phyloP scores from a whole-genome alignment of 1,140 invertebrate species.

The Cyrtorhinus lividipennis region DNA sequence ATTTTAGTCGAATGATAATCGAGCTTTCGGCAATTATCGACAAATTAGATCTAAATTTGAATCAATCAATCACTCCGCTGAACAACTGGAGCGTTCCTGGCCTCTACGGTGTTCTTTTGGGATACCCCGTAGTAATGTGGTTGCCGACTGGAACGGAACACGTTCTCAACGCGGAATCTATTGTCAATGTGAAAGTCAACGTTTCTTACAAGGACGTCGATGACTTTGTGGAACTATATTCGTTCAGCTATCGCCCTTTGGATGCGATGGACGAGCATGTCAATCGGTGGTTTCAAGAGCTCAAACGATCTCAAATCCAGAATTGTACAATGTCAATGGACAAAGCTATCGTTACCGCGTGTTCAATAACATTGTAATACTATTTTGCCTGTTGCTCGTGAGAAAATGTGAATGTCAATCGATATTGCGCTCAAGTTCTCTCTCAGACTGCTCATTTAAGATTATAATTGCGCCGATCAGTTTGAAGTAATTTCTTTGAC shows the following conservation, averaged over 20 bases:
- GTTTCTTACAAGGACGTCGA: neutral
- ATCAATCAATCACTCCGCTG: neutral
- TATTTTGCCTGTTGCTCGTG: no score
- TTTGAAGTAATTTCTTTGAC: no score
- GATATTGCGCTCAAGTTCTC: no score
- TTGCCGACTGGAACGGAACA: neutral
- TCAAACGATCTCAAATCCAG: no score
- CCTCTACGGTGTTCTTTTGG: neutral
- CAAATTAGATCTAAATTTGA: neutral
- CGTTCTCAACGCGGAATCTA: neutral
- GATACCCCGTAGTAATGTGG: neutral
- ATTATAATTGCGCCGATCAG: no score
- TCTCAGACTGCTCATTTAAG: no score
- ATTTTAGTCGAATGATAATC: neutral
- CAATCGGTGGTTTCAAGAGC: neutral
- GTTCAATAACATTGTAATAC: no score
- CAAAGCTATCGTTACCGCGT: no score
- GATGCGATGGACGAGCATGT: neutral
- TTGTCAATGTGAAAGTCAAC: neutral
- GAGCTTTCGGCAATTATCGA: neutral
- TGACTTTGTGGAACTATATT: neutral
- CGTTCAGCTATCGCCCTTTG: neutral
- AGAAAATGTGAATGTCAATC: no score
- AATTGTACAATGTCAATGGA: no score
- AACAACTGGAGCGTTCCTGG: neutral